phyloP scores from a whole-genome alignment of 2,888 invertebrate species.

The Neocrepidodera transversa region DNA sequence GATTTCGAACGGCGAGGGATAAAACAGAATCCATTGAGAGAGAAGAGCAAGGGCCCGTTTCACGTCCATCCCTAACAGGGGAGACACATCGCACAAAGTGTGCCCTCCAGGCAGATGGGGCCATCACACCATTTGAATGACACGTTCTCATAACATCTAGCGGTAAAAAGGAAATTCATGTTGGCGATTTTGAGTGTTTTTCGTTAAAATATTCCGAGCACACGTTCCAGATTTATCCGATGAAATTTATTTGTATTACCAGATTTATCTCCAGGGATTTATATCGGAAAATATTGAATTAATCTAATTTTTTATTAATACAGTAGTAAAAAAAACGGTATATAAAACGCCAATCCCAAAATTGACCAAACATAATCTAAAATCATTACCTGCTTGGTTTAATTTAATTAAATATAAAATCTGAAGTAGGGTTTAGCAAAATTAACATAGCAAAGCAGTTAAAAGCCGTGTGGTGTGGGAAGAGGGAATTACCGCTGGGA shows the following conservation, averaged over 20 bases:
- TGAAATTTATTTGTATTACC: slow-evolving; percentile 13
- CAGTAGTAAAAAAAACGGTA: too few relatives aligned
- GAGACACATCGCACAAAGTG: slow-evolving; percentile 25
- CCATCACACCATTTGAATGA: slow-evolving; percentile 24
- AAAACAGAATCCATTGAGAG: slow-evolving; percentile 15
- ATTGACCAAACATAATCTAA: too few relatives aligned
- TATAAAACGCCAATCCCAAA: too few relatives aligned
- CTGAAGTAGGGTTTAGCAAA: too few relatives aligned
- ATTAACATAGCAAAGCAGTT: too few relatives aligned
- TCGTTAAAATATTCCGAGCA: slow-evolving; percentile 24
- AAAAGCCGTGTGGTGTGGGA: too few relatives aligned
- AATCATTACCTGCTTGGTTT: too few relatives aligned
- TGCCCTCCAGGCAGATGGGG: slow-evolving; percentile 23
- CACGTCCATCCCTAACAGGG: slow-evolving; percentile 2
- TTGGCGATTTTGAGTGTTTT: slow-evolving; percentile 27
- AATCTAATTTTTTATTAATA: too few relatives aligned
- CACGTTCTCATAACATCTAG: slow-evolving; percentile 26
- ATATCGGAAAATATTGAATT: too few relatives aligned
- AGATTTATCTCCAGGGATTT: too few relatives aligned
- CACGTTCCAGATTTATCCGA: slow-evolving; percentile 17
- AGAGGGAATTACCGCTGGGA: too few relatives aligned
- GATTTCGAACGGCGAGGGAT: slow-evolving; percentile 14
- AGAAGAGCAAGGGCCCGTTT: slow-evolving; percentile 12
- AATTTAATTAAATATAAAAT: too few relatives aligned
- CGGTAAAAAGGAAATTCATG: slow-evolving; percentile 28